Evolutionary conservation across 2,888 invertebrate species (phyloP).

Genomic region (Melikaiella ostensackeni): DNA sequence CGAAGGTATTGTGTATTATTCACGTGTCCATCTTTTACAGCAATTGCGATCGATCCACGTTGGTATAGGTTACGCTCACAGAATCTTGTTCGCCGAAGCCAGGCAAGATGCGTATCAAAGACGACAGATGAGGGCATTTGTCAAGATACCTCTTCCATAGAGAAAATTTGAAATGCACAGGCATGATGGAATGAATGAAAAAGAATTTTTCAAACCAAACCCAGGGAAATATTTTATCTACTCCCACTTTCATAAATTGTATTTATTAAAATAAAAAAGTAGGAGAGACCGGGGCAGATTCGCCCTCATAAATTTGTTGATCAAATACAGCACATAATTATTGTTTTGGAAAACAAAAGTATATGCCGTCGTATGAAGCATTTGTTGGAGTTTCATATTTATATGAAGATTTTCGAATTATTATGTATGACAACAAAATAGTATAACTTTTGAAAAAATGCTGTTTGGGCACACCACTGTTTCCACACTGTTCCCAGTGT

Average conservation of each 20-base stretch:
- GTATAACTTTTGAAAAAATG: too few species aligned
- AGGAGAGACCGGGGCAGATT: too few species aligned
- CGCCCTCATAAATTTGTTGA: too few species aligned
- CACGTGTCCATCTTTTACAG: slow-evolving; percentile 3
- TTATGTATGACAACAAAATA: too few species aligned
- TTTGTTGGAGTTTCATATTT: too few species aligned
- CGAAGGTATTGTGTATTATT: slow-evolving; percentile 18
- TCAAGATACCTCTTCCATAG: background rate
- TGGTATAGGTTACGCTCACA: slow-evolving; percentile 1
- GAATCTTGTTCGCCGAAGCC: slow-evolving; percentile 7
- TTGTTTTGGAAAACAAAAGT: too few species aligned
- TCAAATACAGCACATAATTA: too few species aligned
- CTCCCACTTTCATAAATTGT: background rate
- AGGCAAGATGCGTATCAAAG: slow-evolving; percentile 21
- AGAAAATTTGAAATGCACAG: background rate
- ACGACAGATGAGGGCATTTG: slow-evolving; percentile 10
- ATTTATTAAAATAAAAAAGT: background rate
- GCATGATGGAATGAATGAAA: background rate
- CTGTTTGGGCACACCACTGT: too few species aligned
- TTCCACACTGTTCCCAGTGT: too few species aligned
- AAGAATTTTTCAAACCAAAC: background rate
- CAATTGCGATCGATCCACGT: slow-evolving; percentile 11
- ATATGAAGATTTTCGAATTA: too few species aligned
- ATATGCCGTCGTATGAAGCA: too few species aligned
- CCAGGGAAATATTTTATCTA: background rate